Conservation (phyloP, 1,140 invertebrate species). For the Ooceraea biroi region DNA sequence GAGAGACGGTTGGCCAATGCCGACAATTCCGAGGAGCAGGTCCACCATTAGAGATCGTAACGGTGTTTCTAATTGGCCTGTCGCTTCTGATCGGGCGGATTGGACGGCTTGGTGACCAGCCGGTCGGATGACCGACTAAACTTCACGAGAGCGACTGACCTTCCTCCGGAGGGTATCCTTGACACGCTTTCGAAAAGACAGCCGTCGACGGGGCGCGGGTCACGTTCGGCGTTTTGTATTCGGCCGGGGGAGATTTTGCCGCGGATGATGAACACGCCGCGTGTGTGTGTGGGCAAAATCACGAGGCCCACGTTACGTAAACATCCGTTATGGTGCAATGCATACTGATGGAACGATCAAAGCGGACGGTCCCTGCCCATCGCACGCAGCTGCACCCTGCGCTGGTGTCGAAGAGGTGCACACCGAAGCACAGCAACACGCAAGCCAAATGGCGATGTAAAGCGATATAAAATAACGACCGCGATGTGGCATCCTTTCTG, state of each 20-base stretch:
- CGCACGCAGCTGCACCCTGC: neutral
- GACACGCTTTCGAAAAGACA: conserved; percentile 52
- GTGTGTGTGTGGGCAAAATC: conserved; percentile 25
- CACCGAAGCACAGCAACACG: neutral
- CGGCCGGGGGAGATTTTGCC: conserved; percentile 29
- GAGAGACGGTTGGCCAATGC: neutral
- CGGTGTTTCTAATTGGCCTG: neutral
- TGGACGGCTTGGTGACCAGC: conserved; percentile 2
- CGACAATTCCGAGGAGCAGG: neutral
- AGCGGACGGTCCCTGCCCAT: conserved; percentile 11
- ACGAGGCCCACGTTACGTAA: conserved; percentile 45
- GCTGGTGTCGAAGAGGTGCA: conserved; percentile 12
- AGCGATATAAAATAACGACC: neutral
- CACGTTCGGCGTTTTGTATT: conserved; percentile 27
- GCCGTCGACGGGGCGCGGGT: neutral
- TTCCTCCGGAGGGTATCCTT: conserved; percentile 34
- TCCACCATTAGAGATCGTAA: conserved; percentile 1
- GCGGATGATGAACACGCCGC: conserved; percentile 31
- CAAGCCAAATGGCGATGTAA: neutral
- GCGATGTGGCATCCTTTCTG: neutral
- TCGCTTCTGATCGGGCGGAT: conserved; percentile 14
- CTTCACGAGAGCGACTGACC: conserved; percentile 42
- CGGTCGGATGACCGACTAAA: conserved; percentile 49
- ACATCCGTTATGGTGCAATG: conserved; percentile 53
- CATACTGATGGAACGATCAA: conserved; percentile 57